These are phyloP conservation scores for Xenopus borealis DNA, from an alignment of 2,113 vertebrate species.

Conservation along the genomic window DNA sequence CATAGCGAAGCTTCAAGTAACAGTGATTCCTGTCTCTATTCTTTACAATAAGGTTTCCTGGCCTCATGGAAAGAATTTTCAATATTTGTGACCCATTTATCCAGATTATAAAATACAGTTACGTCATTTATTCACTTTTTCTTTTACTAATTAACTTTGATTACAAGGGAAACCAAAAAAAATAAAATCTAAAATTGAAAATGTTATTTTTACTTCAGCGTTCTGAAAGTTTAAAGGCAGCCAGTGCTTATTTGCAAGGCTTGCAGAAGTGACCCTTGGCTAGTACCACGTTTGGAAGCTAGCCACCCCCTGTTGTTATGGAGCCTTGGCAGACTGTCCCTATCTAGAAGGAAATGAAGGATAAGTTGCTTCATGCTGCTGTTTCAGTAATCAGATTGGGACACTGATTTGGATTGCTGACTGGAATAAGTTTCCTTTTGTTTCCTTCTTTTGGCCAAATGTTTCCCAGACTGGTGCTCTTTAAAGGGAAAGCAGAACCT, in stretches of 20 bases:
- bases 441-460: background rate
- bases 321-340: background rate
- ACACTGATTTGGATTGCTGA: background rate
- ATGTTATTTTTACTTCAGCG: background rate
- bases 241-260: background rate
- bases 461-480: background rate
- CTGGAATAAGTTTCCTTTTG: background rate
- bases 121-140: too few relatives aligned
- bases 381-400: slow-evolving; percentile 32
- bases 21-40: too few relatives aligned
- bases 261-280: slow-evolving; percentile 24
- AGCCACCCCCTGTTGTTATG: slow-evolving; percentile 7
- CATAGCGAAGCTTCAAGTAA: too few relatives aligned
- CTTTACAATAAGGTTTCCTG: too few relatives aligned
- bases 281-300: slow-evolving; percentile 5
- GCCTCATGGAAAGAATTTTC: too few relatives aligned
- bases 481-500: background rate
- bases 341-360: slow-evolving; percentile 19
- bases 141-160: too few relatives aligned
- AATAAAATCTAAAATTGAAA: too few relatives aligned
- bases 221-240: background rate
- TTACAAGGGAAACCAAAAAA: too few relatives aligned
- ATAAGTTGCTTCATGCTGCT: slow-evolving; percentile 2
- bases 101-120: too few relatives aligned
- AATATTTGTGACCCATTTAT: too few relatives aligned